Evolutionary conservation across 2,797 vertebrate genomes (phyloP), one percentile per base, ranked within the genome.

Genomic region (Pseudomugil gertrudae): DNA sequence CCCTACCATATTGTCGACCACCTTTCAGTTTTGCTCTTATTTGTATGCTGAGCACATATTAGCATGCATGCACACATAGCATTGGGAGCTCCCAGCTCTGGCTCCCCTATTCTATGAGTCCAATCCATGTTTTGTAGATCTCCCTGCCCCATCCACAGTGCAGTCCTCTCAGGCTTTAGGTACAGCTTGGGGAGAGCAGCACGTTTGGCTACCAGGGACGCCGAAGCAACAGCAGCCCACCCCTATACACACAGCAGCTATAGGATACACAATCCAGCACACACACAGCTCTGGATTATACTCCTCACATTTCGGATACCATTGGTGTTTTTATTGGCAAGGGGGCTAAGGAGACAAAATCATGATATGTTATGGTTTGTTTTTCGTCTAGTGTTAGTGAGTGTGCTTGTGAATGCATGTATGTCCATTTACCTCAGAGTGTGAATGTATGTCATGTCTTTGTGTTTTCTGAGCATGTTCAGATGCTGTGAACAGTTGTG

Each of bases 161-260:
- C 90, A 78, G 91, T 92, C 89, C 90, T 92, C 90, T 90, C 83
- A 87, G 92, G 93, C 90, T 95, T 92, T 93, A 90, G 93, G 91
- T 94, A 92, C 90, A 93, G 93, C 93, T 94, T 90, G 87, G 91
- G 93, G 92, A 92, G 91, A 93, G 89, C 87, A 74, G 86, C 89
- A 93, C 88, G 92, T 92, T 94, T 90, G 86, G 90, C 92, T 93
- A 92, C 92, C 92, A 91, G 89, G 90, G 88, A 89, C 84, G 83
- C 88, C 64, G 78, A 83, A 85, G 88, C 88, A 89, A 89, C 85
- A 90, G 85, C 85, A 90, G 72, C 83, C 84, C 86, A 81, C 87
- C 83, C 83, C 69, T 72, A 83, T 45, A 85, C 76, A 85, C 84
- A 87, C 86, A 86, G 87, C 90, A 89, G 90, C 90, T 71, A 83